Base-by-base conservation (phyloP, 1,140 invertebrate species). In the Littorina saxatilis region DNA sequence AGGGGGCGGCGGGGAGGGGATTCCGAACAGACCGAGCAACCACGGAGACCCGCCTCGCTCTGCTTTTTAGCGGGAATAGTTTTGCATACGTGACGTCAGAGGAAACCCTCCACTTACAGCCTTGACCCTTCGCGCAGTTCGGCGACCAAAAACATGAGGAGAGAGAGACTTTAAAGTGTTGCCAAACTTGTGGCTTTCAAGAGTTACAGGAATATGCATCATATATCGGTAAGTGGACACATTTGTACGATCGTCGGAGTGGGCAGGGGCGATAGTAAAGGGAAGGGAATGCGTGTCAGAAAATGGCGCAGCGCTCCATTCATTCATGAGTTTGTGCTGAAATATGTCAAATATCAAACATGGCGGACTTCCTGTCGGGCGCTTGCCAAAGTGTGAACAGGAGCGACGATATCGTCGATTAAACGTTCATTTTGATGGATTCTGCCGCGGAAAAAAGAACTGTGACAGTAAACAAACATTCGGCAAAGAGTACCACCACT, bases 291-390 rank as follows among this genome's bases (percentile, higher is more conserved):
- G n/a, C 52, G n/a, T 47, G 15, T 2, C n/a, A 23, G 29, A 61
- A 39, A 9, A 40, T 66, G 76, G 58, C 76, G 55, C 37, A 78
- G 39, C 23, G 37, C n/a, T 78, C 58, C 76, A 78, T 78, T 78
- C 76, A 78, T 66, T 43, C 76, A 78, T 66, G 55, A 78, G 55
- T 52, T 76, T 7, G 50, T 39, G 23, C 74, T 63, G 58, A 78
- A 78, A 78, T 78, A 63, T 78, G 76, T 78, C 55, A 63, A 78
- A 61, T 63, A 63, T 40, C 76, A 78, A n/a, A 78, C 58, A 78
- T 78, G 76, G 76, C 76, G 76, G 76, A 15, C 37, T 39, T 27
- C 55, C 74, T 78, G n/a, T 78, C 35, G 39, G 55, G 76, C 76
- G 23, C 55, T 63, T 78, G 76, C 76, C 76, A 78, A 37, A 78